Evolutionary conservation across 2,888 invertebrate species (phyloP), one percentile per base, ranked within the genome.

Genomic region (Cheilosia soror): DNA sequence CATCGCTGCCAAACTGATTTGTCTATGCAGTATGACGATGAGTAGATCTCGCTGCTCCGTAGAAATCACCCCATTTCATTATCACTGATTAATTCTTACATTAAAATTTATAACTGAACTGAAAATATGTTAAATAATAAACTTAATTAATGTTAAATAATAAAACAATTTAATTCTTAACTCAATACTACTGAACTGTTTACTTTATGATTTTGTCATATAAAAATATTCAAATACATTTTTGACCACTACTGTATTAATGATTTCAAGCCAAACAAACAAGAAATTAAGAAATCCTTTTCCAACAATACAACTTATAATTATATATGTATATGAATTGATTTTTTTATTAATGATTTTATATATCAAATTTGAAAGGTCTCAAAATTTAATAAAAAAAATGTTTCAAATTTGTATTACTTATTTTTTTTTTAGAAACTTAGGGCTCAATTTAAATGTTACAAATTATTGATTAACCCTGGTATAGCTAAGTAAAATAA

Each of bases 401-500:
- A 58, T 13, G 13, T 42, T 29, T 58, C 29, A 20, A 58, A 37
- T 47, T 37, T 62, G 53, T 75, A 49, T 72, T n/a, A 47, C 37
- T 20, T 65, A 9, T 49, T 62, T 47, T 76, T 71, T 82, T 68
- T 79, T 80, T 25, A 87, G 83, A 87, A 88, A 88, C 72, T 84
- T 82, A 73, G 82, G 89, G 89, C 89, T 84, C 89, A 89, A 89
- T 89, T 89, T 88, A 89, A 88, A 72, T 79, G 73, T 51, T 20
- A 81, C 81, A 88, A 88, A 88, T 88, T 72, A 75, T 63, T 78
- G 77, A 81, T 81, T 60, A 62, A 57, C 72, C 75, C 80, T 85
- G 47, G 25, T 44, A 63, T 25, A 62, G 27, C 53, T 60, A 60
- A 49, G 11, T 49, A 27, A 27, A 25, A 4, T 4, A 0, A 58